phyloP scores from a whole-genome alignment of 2,113 vertebrate species.

The Greenwoodochromis staneri region DNA sequence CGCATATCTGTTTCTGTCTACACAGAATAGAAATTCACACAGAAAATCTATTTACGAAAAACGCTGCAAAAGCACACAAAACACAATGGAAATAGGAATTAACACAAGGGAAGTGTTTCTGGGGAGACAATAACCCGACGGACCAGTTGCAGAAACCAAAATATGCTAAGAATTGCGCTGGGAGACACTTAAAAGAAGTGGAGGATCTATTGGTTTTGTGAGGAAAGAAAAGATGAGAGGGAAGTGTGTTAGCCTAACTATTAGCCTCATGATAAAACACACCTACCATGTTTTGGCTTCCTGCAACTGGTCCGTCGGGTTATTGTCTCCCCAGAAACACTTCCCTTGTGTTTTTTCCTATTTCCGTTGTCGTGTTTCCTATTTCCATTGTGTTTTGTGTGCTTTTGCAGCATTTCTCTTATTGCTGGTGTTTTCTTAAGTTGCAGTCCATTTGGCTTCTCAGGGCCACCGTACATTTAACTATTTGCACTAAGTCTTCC shows the following conservation, averaged over 20 bases:
- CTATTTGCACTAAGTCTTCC: neutral
- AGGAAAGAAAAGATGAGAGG: fast-evolving
- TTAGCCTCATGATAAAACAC: neutral
- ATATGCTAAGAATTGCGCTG: neutral
- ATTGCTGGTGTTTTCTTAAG: neutral
- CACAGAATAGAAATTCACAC: neutral
- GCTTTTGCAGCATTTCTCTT: neutral
- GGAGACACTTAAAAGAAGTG: neutral
- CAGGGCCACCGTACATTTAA: neutral
- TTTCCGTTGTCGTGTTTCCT: neutral
- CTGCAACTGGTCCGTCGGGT: neutral
- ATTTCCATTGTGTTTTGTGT: neutral
- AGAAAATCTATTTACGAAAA: neutral
- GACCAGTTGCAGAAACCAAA: neutral
- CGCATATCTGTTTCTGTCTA: neutral
- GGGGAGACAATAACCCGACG: neutral
- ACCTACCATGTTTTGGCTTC: neutral
- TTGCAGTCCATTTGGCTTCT: neutral
- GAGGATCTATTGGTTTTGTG: neutral
- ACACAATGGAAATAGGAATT: neutral
- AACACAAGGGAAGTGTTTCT: neutral
- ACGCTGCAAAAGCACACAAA: neutral
- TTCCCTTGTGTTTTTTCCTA: neutral
- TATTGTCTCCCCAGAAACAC: neutral
- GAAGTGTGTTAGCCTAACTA: neutral